Conservation (phyloP, 1,140 invertebrate genomes). For the Philotrypesis tridentata region DNA sequence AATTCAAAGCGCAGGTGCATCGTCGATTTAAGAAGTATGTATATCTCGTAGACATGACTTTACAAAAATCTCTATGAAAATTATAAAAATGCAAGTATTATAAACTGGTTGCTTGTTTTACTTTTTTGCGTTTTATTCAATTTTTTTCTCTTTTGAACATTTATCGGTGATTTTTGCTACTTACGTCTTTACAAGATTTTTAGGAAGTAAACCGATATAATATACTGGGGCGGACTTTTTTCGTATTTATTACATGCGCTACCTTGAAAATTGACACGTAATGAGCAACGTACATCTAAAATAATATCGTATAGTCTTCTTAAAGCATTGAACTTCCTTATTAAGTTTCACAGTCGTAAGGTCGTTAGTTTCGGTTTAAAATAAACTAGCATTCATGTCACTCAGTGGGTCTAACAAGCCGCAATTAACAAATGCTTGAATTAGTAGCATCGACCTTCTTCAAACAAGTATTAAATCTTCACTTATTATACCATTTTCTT, state of each 20-base stretch:
- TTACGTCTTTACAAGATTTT: constrained; percentile 27
- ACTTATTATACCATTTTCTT: background rate
- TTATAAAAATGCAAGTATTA: constrained; percentile 43
- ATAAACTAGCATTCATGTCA: constrained; percentile 41
- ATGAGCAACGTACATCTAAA: constrained; percentile 34
- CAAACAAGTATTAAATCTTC: constrained; percentile 10
- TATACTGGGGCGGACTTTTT: constrained; percentile 39
- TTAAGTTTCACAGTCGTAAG: constrained; percentile 48
- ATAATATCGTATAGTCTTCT: constrained; percentile 42
- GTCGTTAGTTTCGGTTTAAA: constrained; percentile 41
- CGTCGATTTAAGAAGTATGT: constrained; percentile 18
- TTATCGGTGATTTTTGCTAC: constrained; percentile 31
- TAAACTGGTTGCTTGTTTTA: constrained; percentile 5
- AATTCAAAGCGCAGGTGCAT: constrained; percentile 38
- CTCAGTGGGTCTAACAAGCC: constrained; percentile 37
- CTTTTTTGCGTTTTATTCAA: background rate
- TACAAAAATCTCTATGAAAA: constrained; percentile 42
- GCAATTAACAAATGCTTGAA: constrained; percentile 25
- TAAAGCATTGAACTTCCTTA: constrained; percentile 49
- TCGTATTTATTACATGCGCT: constrained; percentile 25
- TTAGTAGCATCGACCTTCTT: constrained; percentile 41
- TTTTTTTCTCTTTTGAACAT: constrained; percentile 32
- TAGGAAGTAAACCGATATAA: constrained; percentile 32
- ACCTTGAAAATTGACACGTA: constrained; percentile 43
- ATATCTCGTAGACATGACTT: constrained; percentile 5